Base-by-base conservation (phyloP, 2,797 vertebrate species). In the Myripristis jacobus region DNA sequence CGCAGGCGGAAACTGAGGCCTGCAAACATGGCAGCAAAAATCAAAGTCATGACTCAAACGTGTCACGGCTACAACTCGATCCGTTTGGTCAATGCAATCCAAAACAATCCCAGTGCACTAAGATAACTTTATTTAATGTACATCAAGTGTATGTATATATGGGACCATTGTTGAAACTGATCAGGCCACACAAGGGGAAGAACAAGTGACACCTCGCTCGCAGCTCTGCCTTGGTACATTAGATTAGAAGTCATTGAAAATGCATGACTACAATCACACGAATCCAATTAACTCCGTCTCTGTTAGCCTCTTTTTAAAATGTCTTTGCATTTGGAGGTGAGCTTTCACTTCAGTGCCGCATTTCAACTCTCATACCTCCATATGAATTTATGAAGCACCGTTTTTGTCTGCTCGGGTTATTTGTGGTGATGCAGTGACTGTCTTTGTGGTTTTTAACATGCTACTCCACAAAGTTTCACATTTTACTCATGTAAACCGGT, bases 201-300 rank as follows among this genome's bases (percentile, higher is more conserved):
- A 63, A n/a, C 58, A 57, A 27, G 12, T 13, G 22, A 19, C 44
- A 15, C 18, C 15, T 48, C 55, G 67, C 29, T 62, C 25, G n/a
- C 44, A 16, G 19, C 21, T 58, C 50, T 55, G 55, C 61, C 47
- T 62, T 24, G 43, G 48, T 43, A 15, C 43, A 56, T 85, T 63
- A 79, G 52, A 76, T 80, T 77, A n/a, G 63, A 66, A 71, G 53
- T 84, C 68, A 81, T 60, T 85, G 77, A 57, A 83, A 72, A 81
- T 66, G 74, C 76, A 79, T 79, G 79, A 86, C 76, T 66, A 50
- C 65, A 79, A 58, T 27, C 68, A 54, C 56, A 72, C 56, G 64
- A 68, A 82, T 51, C 81, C 52, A 83, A 78, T 75, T 74, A 65
- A 72, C 47, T 60, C 44, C n/a, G 19, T 15, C 25, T 31, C 25